Conservation (phyloP, 2,888 invertebrate genomes). For the Bedellia somnulentella region DNA sequence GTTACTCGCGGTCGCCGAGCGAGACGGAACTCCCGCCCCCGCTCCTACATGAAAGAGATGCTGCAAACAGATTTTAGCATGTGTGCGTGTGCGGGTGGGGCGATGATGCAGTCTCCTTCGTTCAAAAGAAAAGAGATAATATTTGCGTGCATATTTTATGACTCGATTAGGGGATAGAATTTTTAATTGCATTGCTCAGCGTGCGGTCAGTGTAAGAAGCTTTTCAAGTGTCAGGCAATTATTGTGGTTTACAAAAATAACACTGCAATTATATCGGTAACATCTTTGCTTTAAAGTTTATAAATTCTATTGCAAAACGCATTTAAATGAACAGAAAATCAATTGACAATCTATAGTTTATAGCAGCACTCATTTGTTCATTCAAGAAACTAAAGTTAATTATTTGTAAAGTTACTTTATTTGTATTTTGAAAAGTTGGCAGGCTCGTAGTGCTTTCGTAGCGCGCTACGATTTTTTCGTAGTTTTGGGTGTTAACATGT, state of each 20-base stretch:
- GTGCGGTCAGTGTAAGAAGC: slow-evolving; percentile 34
- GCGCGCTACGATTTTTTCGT: slow-evolving; percentile 26
- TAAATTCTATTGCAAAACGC: too few relatives aligned
- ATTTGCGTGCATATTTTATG: slow-evolving; percentile 62
- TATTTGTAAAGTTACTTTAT: too few relatives aligned
- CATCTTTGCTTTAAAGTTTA: too few relatives aligned
- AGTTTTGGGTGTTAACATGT: too few relatives aligned
- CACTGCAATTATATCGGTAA: too few relatives aligned
- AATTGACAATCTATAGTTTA: too few relatives aligned
- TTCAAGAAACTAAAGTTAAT: too few relatives aligned
- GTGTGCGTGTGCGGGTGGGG: slow-evolving; percentile 62
- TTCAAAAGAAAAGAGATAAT: slow-evolving; percentile 61
- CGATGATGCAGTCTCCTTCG: slow-evolving; percentile 52
- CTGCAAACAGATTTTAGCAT: slow-evolving; percentile 46
- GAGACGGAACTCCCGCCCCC: slow-evolving; percentile 27
- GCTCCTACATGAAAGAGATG: slow-evolving; percentile 28
- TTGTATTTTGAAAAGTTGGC: slow-evolving; percentile 1
- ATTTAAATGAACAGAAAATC: too few relatives aligned
- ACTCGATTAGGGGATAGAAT: slow-evolving; percentile 62
- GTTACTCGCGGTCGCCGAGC: slow-evolving; percentile 60
- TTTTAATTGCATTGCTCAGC: slow-evolving; percentile 46
- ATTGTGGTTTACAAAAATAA: too few relatives aligned
- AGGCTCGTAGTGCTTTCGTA: slow-evolving; percentile 20
- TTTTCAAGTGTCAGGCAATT: background rate
- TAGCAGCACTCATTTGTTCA: too few relatives aligned